A percentile compares a stretch with the other conserved stretches of the same genome.
Conservation (phyloP, 1,140 invertebrate species). For the Branchinecta lynchi region DNA sequence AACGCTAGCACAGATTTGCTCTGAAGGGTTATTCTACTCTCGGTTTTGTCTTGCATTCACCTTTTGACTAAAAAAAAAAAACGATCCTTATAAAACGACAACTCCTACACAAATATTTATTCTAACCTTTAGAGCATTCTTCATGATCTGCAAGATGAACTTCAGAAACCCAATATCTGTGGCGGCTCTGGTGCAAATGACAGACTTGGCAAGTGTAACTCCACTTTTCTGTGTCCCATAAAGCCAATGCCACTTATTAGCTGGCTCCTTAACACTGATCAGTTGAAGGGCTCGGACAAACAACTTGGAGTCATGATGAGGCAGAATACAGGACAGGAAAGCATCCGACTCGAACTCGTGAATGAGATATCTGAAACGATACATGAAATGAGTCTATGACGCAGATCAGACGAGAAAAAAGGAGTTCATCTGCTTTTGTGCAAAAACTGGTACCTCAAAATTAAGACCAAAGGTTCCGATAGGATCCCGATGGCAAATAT, state of each 20-base stretch:
- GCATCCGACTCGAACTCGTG: constrained; percentile 70
- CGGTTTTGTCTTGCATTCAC: no score
- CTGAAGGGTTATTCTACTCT: no score
- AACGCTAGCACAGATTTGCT: no score
- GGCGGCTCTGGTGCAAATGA: constrained; percentile 52
- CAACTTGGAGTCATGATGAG: constrained; percentile 77
- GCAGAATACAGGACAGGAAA: constrained; percentile 60
- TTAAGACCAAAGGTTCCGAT: no score
- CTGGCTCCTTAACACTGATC: constrained; percentile 42
- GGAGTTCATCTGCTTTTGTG: no score
- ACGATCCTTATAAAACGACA: neutral
- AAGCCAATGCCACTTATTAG: constrained; percentile 62
- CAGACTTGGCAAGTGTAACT: constrained; percentile 46
- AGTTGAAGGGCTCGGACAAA: constrained; percentile 69
- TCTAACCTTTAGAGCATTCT: constrained; percentile 43
- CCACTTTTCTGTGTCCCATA: constrained; percentile 52
- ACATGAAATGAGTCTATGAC: neutral
- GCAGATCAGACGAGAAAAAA: no score
- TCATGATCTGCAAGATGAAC: constrained; percentile 51
- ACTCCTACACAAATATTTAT: neutral
- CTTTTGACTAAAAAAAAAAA: no score
- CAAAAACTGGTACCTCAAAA: no score
- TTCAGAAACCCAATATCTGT: constrained; percentile 50
- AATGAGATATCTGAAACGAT: constrained; percentile 52
- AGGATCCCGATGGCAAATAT: no score